Base-by-base conservation (phyloP, 2,888 invertebrate species). In the Eueremaeus valkanovi region DNA sequence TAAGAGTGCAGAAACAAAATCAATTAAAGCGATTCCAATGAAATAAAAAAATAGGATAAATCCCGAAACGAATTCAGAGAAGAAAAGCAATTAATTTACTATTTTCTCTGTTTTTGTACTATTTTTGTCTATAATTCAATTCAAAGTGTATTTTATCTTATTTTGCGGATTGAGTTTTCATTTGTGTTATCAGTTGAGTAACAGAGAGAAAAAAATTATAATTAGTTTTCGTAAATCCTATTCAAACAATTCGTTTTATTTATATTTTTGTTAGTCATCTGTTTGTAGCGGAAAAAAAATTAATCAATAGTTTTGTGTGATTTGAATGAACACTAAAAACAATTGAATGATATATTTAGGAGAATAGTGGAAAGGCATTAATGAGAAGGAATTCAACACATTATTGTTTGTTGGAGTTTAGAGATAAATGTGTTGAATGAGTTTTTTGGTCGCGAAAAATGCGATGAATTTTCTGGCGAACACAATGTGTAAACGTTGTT, bases 331-430 rank as follows among this genome's bases (percentile, higher is more conserved):
- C 29, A 58, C 29, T 18, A 58, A 58, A 58, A 45, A 45, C 45
- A 45, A 18, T 58, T 13, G 13, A 21, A 13, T 27, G 29, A 29
- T 49, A 49, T 11, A 16, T 45, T 45, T 16, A 45, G n/a, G 49
- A 49, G 21, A 49, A 49, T 21, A 49, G n/a, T 49, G 49, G 21
- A 21, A 49, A 21, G 3, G n/a, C n/a, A n/a, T 18, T 21, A 49
- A 11, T n/a, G 49, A 49, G n/a, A n/a, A n/a, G n/a, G n/a, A n/a
- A 49, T 49, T 49, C 49, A 49, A 49, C 49, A 49, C 49, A 49
- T 49, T 49, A 49, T 11, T 1, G 8, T 21, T n/a, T n/a, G n/a
- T n/a, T n/a, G n/a, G n/a, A n/a, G n/a, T n/a, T n/a, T n/a, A 49
- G 49, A 49, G 18, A 49, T 18, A 21, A 21, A 49, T 49, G 49